These are phyloP conservation scores for Pseudomyrmex cubaensis DNA, from an alignment of 1,140 invertebrate genomes.

Conservation along the genomic window DNA sequence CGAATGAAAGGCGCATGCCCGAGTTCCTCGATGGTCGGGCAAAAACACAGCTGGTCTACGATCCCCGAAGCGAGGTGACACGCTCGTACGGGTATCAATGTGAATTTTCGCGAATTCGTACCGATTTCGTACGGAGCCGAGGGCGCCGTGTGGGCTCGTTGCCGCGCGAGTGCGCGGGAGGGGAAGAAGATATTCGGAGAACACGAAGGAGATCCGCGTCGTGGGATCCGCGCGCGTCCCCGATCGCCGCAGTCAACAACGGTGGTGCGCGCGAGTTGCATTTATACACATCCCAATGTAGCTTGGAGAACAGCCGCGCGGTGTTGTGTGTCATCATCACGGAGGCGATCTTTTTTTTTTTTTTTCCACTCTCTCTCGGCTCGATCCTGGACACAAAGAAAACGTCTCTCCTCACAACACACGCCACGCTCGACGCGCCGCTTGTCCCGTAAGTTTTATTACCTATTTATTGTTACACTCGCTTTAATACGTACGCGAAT, in stretches of 20 bases:
- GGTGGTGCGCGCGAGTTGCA: constrained; percentile 39
- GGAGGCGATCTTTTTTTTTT: constrained; percentile 48
- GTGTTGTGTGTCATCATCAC: constrained; percentile 52
- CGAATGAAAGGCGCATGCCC: constrained; percentile 64
- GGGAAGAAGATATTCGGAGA: constrained; percentile 11
- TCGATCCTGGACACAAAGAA: constrained; percentile 70
- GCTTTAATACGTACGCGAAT: too few species aligned
- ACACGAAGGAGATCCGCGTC: constrained; percentile 4
- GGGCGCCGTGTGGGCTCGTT: constrained; percentile 20
- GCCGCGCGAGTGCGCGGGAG: constrained; percentile 23
- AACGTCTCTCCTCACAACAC: constrained; percentile 23
- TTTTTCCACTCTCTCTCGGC: constrained; percentile 33
- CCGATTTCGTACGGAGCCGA: constrained; percentile 63
- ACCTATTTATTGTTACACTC: neutral
- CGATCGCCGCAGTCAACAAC: constrained; percentile 44
- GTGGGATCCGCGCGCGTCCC: too few species aligned
- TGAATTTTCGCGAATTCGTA: constrained; percentile 68
- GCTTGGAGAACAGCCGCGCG: constrained; percentile 49
- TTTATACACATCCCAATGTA: constrained; percentile 41
- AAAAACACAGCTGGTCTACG: constrained; percentile 79
- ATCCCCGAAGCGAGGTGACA: constrained; percentile 69
- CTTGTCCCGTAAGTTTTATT: constrained; percentile 60
- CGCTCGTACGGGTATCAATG: constrained; percentile 70
- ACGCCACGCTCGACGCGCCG: constrained; percentile 59
- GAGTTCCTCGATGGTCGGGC: constrained; percentile 69